These are phyloP conservation scores for Ancistrus triradiatus DNA, from an alignment of 2,113 vertebrate species.

Conservation along the genomic window DNA sequence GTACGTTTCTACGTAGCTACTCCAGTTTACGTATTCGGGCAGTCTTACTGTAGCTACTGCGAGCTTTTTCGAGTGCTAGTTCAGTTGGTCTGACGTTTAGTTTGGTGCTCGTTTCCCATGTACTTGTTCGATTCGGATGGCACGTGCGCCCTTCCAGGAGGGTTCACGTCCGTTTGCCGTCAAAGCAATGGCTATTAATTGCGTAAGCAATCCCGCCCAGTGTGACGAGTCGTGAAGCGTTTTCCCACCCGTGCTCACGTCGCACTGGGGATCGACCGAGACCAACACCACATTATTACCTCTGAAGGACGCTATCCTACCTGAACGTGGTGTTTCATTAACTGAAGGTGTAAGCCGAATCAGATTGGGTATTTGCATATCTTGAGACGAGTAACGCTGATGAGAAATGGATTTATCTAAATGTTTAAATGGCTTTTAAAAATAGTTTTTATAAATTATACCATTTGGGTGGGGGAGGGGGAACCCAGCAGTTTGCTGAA, in stretches of 20 bases:
- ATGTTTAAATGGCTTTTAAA: conserved; percentile 71
- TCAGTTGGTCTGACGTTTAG: conserved; percentile 60
- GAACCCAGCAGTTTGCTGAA: conserved; percentile 63
- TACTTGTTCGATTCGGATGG: conserved; percentile 63
- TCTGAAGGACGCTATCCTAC: conserved; percentile 55
- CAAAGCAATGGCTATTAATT: conserved; percentile 49
- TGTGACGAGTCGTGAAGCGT: conserved; percentile 68
- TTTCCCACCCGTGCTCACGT: conserved; percentile 55
- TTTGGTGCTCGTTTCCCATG: conserved; percentile 51
- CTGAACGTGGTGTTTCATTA: conserved; percentile 19
- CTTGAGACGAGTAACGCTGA: conserved; percentile 70
- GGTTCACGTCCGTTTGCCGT: conserved; percentile 58
- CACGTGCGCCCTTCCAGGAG: conserved; percentile 57
- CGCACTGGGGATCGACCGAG: conserved; percentile 59
- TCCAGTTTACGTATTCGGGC: conserved; percentile 57
- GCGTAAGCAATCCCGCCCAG: conserved; percentile 32
- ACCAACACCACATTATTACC: conserved; percentile 56
- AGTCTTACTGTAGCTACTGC: conserved; percentile 53
- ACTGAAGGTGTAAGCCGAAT: conserved; percentile 43
- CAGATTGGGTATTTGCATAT: conserved; percentile 65
- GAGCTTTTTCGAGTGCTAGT: conserved; percentile 45
- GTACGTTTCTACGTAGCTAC: conserved; percentile 57
- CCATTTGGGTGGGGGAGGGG: conserved; percentile 67
- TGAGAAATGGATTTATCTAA: conserved; percentile 69
- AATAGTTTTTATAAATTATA: conserved; percentile 66